Evolutionary conservation across 1,140 invertebrate genomes (phyloP).

Genomic region (Antheraea pernyi): DNA sequence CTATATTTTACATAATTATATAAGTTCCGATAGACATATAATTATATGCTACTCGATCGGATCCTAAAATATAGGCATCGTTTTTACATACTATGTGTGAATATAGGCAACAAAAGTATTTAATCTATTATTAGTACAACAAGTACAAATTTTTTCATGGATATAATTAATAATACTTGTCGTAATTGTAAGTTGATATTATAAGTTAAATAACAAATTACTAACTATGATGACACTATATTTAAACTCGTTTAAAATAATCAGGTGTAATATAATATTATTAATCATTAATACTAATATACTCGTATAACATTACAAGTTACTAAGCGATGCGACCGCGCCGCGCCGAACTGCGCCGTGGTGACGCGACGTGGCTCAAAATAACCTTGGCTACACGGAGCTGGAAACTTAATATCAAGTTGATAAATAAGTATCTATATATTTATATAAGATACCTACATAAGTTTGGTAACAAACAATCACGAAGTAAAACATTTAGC

Average conservation of each 20-base stretch:
- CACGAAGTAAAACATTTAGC: not conserved
- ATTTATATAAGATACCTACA: not conserved
- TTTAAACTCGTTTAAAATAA: not conserved
- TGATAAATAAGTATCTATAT: not conserved
- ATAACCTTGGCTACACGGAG: not conserved
- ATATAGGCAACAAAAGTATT: too few species aligned
- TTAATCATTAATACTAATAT: not conserved
- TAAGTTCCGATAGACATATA: not conserved
- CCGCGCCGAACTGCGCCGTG: too few species aligned
- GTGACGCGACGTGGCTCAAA: not conserved
- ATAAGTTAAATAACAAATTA: not conserved
- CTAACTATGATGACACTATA: not conserved
- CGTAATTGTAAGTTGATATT: not conserved
- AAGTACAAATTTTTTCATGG: not conserved
- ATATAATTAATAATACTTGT: not conserved
- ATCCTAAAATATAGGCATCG: not conserved
- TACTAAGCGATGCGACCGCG: too few species aligned
- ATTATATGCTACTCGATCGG: not conserved
- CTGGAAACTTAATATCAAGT: not conserved
- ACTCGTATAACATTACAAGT: too few species aligned
- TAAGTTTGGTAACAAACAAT: not conserved
- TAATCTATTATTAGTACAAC: too few species aligned
- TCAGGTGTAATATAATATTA: not conserved
- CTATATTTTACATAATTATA: too few species aligned
- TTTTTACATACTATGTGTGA: not conserved